These are phyloP conservation scores for Synanthedon vespiformis DNA, from an alignment of 2,888 invertebrate species.

Conservation along the genomic window DNA sequence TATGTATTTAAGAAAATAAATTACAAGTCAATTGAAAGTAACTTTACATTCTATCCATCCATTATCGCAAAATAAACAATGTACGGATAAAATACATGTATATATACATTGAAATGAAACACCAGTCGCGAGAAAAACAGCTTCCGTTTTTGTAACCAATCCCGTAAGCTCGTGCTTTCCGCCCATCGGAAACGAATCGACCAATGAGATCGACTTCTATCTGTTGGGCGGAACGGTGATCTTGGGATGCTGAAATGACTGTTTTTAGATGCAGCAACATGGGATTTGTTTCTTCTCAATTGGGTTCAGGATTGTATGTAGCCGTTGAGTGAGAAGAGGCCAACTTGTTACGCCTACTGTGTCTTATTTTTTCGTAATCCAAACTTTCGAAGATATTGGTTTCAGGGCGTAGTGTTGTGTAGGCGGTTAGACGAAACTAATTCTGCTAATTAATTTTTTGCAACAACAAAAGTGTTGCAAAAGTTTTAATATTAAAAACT, in stretches of 20 bases:
- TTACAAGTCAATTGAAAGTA: not conserved
- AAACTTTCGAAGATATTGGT: constrained; percentile 36
- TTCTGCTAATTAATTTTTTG: constrained; percentile 1
- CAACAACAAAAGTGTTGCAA: constrained; percentile 1
- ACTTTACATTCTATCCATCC: not conserved
- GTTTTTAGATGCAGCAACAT: constrained; percentile 9
- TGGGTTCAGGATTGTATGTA: not conserved
- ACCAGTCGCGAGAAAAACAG: constrained; percentile 36
- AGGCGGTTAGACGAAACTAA: constrained; percentile 19
- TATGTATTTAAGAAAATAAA: not conserved
- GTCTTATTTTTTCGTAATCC: constrained; percentile 31
- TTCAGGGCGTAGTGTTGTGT: constrained; percentile 46
- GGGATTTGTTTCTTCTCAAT: not conserved
- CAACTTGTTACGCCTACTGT: constrained; percentile 44
- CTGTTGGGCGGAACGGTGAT: constrained; percentile 43
- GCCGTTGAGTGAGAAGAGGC: constrained; percentile 6
- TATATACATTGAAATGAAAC: constrained; percentile 29
- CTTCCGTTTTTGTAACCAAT: constrained; percentile 55
- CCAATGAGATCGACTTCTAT: constrained; percentile 3
- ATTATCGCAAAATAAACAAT: not conserved
- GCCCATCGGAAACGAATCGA: constrained; percentile 30
- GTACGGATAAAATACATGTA: not conserved
- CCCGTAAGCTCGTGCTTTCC: constrained; percentile 19
- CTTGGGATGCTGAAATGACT: constrained; percentile 34
- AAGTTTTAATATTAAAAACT: no score